Evolutionary conservation across 2,888 invertebrate genomes (phyloP).

Genomic region (Zygothrica quintamaculata): DNA sequence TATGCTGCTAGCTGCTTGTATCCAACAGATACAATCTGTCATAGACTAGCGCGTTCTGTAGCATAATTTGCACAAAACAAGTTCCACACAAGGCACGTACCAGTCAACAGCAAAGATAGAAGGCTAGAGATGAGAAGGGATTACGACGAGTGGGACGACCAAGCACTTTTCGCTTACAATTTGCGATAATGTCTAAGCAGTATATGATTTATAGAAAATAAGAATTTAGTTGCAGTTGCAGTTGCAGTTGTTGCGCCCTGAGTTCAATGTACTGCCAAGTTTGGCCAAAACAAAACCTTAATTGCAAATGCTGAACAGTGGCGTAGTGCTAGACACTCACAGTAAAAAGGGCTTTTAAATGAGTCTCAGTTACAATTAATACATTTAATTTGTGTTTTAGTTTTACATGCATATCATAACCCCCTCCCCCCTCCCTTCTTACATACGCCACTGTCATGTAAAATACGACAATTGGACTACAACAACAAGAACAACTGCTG

Average conservation of each 20-base stretch:
- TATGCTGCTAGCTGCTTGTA: too few species aligned
- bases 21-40: conserved; percentile 73
- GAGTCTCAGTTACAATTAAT: too few species aligned
- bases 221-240: conserved; percentile 24
- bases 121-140: neutral
- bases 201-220: conserved; percentile 69
- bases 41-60: conserved; percentile 59
- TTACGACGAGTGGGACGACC: conserved; percentile 12
- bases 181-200: conserved; percentile 68
- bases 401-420: too few species aligned
- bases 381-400: too few species aligned
- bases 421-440: too few species aligned
- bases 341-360: too few species aligned
- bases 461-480: conserved; percentile 26
- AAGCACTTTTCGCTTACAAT: conserved; percentile 33
- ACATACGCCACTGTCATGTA: conserved; percentile 34
- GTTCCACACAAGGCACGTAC: conserved; percentile 53
- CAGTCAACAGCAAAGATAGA: neutral
- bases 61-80: conserved; percentile 71
- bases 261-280: conserved; percentile 54
- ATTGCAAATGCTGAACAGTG: conserved; percentile 24
- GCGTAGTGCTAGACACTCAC: neutral
- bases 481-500: conserved; percentile 17
- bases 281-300: conserved; percentile 33
- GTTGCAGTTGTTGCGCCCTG: too few species aligned